These are phyloP conservation scores for Phymanthus crucifer DNA, from an alignment of 92 coral and sea anemone genomes.

Conservation along the genomic window DNA sequence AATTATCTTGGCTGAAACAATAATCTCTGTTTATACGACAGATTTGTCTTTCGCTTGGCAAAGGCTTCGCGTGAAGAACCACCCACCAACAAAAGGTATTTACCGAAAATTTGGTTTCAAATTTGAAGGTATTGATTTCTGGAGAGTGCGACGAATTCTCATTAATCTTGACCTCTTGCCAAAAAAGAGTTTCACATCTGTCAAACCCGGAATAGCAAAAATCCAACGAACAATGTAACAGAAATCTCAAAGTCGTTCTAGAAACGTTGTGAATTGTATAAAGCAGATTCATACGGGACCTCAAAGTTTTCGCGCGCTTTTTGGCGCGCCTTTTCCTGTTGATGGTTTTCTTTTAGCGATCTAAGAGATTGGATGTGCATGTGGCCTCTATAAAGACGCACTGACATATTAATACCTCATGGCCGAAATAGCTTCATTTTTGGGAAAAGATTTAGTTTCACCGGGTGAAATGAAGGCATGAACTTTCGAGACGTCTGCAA, in stretches of 20 bases:
- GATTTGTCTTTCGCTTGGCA: neutral
- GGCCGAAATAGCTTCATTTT: neutral
- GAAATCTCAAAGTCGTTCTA: neutral
- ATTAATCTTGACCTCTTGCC: neutral
- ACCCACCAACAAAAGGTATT: neutral
- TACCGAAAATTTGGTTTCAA: neutral
- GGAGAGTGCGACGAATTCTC: neutral
- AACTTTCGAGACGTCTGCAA: neutral
- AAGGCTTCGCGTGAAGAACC: neutral
- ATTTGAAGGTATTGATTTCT: neutral
- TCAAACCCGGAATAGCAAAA: neutral
- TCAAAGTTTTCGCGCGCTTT: neutral
- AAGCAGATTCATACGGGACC: neutral
- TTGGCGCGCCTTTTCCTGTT: neutral
- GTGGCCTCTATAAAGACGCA: neutral
- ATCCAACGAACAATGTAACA: neutral
- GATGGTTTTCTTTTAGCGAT: neutral
- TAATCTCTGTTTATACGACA: no score
- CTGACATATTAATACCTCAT: constrained; percentile 2
- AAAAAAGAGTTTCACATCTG: neutral
- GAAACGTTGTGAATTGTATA: neutral
- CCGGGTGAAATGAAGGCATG: neutral
- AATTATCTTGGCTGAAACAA: no score
- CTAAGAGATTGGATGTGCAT: neutral
- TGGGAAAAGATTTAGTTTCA: neutral